Evolutionary conservation across 2,113 vertebrate genomes (phyloP), one percentile per base, ranked within the genome.

Genomic region (Lepus timidus): DNA sequence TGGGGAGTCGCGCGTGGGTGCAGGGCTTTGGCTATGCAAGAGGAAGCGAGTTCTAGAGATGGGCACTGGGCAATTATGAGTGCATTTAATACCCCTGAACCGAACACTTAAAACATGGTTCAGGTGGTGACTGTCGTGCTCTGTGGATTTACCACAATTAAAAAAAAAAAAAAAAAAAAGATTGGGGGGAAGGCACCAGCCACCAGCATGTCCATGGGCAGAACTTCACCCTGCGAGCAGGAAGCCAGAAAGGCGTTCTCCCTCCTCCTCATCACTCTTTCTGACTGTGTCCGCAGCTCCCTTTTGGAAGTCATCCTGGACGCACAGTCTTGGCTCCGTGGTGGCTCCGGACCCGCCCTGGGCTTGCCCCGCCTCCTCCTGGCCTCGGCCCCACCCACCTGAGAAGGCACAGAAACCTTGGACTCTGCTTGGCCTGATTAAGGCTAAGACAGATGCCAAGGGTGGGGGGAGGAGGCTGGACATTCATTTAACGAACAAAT

Each of bases 401-500:
- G 20, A 11, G 74, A 55, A 75, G 13, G 62, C 68, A 17, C 27
- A 0, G 76, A 62, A 20, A 68, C 78, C 55, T 70, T 33, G 0
- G 31, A 55, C 64, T 65, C 65, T 33, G 76, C 39, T 64, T 33
- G n/a, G 1, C 1, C 0, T 27, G 20, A 27, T 14, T 6, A 51
- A 51, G 83, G 51, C 71, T 36, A 39, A 73, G 92, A 88, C 96
- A 95, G 95, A 92, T 94, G 96, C 95, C 29, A 5, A 0, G 27
- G 17, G 3, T 44, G 19, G 29, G 52, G 55, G 12, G 6, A 51
- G 39, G 14, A 27, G 20, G 0, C 51, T 0, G 0, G 58, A 23
- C 70, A 29, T 71, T 82, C 89, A 70, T 80, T 79, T 94, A 70
- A 86, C 71, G 79, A 83, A 85, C 91, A 95, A 93, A 95, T 95